Evolutionary conservation across 2,888 invertebrate species (phyloP).

Genomic region (Seladonia tumulorum): DNA sequence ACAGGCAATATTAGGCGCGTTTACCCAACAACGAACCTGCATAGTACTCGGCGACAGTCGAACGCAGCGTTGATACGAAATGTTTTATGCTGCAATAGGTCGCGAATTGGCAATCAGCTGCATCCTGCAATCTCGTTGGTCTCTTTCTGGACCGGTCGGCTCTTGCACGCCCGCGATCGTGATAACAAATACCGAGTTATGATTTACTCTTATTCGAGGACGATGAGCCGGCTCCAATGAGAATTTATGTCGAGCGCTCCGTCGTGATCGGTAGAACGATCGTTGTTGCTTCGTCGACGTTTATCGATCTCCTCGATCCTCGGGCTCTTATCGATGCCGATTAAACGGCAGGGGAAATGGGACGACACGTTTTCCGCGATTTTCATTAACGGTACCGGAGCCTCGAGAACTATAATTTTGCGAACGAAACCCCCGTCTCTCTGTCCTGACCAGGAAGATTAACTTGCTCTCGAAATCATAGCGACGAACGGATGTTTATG

Average conservation of each 20-base stretch:
- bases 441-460: neutral
- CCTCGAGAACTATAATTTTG: neutral
- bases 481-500: slow-evolving; percentile 1
- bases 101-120: slow-evolving; percentile 73
- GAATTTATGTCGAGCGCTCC: neutral
- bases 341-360: neutral
- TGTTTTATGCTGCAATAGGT: slow-evolving; percentile 33
- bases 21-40: neutral
- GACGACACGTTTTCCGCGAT: neutral
- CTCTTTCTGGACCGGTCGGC: slow-evolving; percentile 30
- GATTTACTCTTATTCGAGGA: slow-evolving; percentile 2
- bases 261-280: neutral
- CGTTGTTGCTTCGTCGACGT: neutral
- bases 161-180: slow-evolving; percentile 15
- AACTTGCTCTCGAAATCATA: neutral
- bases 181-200: slow-evolving; percentile 6
- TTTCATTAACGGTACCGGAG: slow-evolving; percentile 1
- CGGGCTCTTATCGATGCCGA: neutral
- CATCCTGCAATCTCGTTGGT: slow-evolving; percentile 76
- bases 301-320: neutral
- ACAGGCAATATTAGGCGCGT: neutral
- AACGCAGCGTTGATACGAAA: slow-evolving; percentile 3
- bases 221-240: neutral
- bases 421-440: neutral
- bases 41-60: neutral